These are phyloP conservation scores for Microcebus ravelobensis DNA, from an alignment of 2,113 vertebrate genomes.

Conservation along the genomic window DNA sequence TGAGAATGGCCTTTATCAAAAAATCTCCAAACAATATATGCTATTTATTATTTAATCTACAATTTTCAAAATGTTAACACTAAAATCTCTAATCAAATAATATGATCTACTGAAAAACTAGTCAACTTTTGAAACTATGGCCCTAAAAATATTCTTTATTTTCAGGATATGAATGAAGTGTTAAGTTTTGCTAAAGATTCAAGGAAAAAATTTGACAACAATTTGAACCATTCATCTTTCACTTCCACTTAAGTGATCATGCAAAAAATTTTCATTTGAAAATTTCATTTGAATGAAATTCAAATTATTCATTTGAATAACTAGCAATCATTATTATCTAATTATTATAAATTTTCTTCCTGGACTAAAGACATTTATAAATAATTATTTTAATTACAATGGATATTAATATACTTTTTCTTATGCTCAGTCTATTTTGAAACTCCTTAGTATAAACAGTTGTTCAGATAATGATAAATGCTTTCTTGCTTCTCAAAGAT, in stretches of 20 bases:
- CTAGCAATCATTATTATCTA: neutral
- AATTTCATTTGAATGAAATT: no score
- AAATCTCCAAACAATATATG: no score
- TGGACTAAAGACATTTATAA: neutral
- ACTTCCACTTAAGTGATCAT: conserved; percentile 87
- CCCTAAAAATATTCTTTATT: neutral
- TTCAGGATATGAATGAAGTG: conserved; percentile 95
- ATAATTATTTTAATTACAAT: neutral
- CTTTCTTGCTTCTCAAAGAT: neutral
- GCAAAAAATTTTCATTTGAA: neutral
- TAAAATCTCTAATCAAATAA: neutral
- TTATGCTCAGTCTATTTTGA: neutral
- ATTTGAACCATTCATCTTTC: conserved; percentile 90
- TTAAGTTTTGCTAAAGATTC: conserved; percentile 90
- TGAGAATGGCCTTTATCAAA: no score
- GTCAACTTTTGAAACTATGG: neutral
- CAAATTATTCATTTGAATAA: neutral
- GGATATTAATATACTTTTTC: neutral
- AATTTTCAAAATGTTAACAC: neutral
- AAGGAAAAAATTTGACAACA: conserved; percentile 79
- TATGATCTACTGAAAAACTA: neutral
- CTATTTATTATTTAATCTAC: no score
- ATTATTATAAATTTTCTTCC: neutral
- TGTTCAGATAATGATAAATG: neutral
- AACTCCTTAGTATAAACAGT: neutral